Evolutionary conservation across 2,113 vertebrate genomes (phyloP).

Genomic region (Gallinago paraguaiae): DNA sequence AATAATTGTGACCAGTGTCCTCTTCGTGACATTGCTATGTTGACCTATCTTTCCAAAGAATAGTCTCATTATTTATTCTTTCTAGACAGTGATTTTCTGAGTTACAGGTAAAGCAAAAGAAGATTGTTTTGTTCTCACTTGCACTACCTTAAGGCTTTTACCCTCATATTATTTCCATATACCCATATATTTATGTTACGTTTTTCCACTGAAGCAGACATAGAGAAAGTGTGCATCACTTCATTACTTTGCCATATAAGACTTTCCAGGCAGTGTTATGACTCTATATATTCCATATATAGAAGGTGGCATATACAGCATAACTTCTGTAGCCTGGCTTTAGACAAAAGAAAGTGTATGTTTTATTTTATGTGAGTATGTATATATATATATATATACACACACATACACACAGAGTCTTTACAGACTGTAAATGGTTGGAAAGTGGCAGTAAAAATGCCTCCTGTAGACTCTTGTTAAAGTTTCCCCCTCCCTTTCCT

Average conservation of each 20-base stretch:
- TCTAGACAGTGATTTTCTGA: background rate
- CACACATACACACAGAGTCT: background rate
- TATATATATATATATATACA: no score
- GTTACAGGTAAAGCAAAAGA: background rate
- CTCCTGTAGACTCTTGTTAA: background rate
- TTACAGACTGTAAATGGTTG: background rate
- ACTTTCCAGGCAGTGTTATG: background rate
- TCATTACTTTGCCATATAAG: background rate
- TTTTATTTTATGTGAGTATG: background rate
- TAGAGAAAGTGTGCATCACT: background rate
- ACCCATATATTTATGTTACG: background rate
- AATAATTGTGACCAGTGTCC: background rate
- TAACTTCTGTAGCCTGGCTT: background rate
- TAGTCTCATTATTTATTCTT: background rate
- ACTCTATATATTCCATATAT: background rate
- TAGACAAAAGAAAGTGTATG: background rate
- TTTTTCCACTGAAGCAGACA: background rate
- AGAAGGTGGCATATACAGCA: background rate
- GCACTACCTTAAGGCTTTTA: background rate
- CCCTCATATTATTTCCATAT: background rate
- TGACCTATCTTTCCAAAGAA: background rate
- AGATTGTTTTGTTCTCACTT: background rate
- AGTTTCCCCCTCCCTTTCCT: background rate
- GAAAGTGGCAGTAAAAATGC: background rate
- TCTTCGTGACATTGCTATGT: background rate